Evolutionary conservation across 2,888 invertebrate species (phyloP).

Genomic region (Cephus pulcher): DNA sequence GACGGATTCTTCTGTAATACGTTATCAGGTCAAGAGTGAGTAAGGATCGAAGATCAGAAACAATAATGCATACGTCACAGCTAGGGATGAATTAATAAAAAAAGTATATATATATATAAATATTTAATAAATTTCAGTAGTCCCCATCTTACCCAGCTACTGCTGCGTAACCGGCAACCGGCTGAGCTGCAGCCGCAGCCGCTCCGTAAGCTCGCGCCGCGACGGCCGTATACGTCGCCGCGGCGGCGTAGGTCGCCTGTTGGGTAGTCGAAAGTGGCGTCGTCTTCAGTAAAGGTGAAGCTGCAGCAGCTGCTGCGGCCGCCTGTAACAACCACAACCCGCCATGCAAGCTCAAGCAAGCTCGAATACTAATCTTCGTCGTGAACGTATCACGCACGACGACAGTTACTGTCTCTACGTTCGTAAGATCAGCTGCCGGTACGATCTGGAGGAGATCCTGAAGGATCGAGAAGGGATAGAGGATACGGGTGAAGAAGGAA

Average conservation of each 20-base stretch:
- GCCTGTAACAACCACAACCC: constrained; percentile 67
- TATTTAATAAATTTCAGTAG: neutral
- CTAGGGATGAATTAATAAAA: neutral
- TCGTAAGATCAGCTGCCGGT: constrained; percentile 21
- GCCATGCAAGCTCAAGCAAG: constrained; percentile 65
- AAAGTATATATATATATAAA: neutral
- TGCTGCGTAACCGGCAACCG: constrained; percentile 79
- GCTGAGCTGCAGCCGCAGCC: constrained; percentile 78
- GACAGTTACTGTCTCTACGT: constrained; percentile 21
- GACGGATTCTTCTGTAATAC: constrained; percentile 46
- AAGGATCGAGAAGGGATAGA: neutral
- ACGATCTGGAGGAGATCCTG: constrained; percentile 1
- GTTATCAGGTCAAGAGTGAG: constrained; percentile 16
- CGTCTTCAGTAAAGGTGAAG: constrained; percentile 84
- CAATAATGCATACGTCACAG: neutral
- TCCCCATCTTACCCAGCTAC: constrained; percentile 74
- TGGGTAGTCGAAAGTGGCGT: constrained; percentile 86
- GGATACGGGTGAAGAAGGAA: no score
- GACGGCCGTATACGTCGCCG: constrained; percentile 88
- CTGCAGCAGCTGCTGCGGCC: constrained; percentile 76
- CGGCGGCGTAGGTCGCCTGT: constrained; percentile 89
- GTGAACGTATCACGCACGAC: constrained; percentile 2
- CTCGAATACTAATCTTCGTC: constrained; percentile 51
- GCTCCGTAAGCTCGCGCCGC: constrained; percentile 86
- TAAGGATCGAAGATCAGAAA: neutral